A percentile compares a stretch with the other conserved stretches of the same genome.
phyloP scores from a whole-genome alignment of 2,797 vertebrate genomes.

The Sebastes elongatus region DNA sequence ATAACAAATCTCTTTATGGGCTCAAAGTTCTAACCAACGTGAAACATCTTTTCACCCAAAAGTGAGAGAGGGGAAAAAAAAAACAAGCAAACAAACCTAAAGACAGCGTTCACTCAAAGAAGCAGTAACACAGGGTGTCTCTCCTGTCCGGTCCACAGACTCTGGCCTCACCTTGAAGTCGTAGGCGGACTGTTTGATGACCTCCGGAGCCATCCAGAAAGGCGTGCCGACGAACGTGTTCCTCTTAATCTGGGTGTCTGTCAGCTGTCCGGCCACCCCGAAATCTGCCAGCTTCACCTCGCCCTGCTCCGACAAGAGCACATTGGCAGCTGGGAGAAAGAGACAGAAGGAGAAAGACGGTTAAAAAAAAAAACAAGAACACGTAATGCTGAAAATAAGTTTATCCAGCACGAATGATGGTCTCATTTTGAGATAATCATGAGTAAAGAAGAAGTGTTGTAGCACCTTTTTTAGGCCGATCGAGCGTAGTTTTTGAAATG shows the following conservation, averaged over 20 bases:
- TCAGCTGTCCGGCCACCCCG: slow-evolving; percentile 96
- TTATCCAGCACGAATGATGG: neutral
- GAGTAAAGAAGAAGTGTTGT: neutral
- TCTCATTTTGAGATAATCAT: neutral
- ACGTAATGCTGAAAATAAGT: neutral
- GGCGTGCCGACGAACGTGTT: slow-evolving; percentile 99
- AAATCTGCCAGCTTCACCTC: slow-evolving; percentile 99
- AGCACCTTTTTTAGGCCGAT: neutral
- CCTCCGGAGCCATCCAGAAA: slow-evolving; percentile 99
- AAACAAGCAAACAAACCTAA: neutral
- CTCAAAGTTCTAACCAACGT: neutral
- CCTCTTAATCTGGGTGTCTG: slow-evolving; percentile 98
- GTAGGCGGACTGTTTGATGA: slow-evolving; percentile 99
- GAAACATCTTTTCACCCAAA: neutral
- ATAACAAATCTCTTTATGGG: neutral
- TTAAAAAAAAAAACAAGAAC: neutral
- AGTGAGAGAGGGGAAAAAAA: neutral
- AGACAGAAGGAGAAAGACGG: neutral
- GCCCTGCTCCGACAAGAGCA: slow-evolving; percentile 96
- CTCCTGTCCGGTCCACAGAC: neutral
- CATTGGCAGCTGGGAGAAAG: slow-evolving; percentile 88
- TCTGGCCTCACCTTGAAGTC: slow-evolving; percentile 92
- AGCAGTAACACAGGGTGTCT: neutral
- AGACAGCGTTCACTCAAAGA: neutral
- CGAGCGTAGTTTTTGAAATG: neutral